These are phyloP conservation scores for Petrocephalus microphthalmus DNA, from an alignment of 2,113 vertebrate genomes.

Conservation along the genomic window DNA sequence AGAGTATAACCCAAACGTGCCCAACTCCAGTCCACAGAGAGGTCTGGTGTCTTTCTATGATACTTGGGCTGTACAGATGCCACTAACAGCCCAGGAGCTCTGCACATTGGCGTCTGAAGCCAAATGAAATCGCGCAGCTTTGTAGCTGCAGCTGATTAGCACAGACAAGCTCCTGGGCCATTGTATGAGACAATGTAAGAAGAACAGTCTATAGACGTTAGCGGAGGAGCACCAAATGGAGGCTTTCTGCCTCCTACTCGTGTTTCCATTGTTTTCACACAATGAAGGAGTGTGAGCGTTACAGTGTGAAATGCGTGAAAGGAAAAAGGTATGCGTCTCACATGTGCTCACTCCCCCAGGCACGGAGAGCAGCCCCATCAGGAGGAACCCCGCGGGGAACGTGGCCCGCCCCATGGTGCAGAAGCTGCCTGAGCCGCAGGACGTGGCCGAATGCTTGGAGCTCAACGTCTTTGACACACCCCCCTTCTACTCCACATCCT, in stretches of 20 bases:
- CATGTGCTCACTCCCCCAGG: slow-evolving; percentile 46
- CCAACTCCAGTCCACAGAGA: background rate
- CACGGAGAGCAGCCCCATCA: slow-evolving; percentile 77
- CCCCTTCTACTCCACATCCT: slow-evolving; percentile 91
- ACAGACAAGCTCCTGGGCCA: background rate
- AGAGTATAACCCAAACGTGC: background rate
- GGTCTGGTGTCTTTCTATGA: background rate
- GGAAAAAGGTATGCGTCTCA: background rate
- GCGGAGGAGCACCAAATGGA: background rate
- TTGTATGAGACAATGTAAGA: background rate
- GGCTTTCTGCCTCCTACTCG: background rate
- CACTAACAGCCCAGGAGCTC: background rate
- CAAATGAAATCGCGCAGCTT: background rate
- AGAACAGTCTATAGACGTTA: background rate
- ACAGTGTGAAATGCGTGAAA: background rate
- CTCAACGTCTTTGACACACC: slow-evolving; percentile 82
- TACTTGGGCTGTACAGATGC: background rate
- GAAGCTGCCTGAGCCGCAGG: slow-evolving; percentile 80
- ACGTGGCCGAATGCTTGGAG: slow-evolving; percentile 81
- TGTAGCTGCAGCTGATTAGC: background rate
- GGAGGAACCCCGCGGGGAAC: slow-evolving; percentile 88
- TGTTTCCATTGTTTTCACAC: background rate
- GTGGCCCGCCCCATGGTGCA: slow-evolving; percentile 88
- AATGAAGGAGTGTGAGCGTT: background rate
- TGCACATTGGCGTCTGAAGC: background rate